Conservation (phyloP, 1,140 invertebrate genomes). For the Megathymus violae region DNA sequence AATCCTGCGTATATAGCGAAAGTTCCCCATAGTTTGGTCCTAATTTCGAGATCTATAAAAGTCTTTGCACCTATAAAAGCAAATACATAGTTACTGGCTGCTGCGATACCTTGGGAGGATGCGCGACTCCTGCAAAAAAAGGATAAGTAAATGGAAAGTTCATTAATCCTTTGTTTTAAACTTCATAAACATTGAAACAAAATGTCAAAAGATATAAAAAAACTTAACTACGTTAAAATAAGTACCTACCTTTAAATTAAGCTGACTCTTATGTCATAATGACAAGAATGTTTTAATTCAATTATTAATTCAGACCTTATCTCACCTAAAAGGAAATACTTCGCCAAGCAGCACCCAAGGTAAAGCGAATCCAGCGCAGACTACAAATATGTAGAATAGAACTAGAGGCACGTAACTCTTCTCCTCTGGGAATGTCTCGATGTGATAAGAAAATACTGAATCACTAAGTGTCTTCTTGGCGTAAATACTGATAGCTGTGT, state of each 20-base stretch:
- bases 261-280: no score
- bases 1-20: conserved; percentile 87
- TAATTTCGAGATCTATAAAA: conserved; percentile 82
- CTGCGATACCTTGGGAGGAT: conserved; percentile 84
- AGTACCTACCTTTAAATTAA: no score
- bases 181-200: no score
- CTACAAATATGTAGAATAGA: conserved; percentile 59
- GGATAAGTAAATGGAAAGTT: conserved; percentile 12
- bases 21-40: conserved; percentile 82
- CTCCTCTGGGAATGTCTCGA: conserved; percentile 57
- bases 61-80: conserved; percentile 87
- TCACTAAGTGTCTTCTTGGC: conserved; percentile 50
- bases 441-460: conserved; percentile 65
- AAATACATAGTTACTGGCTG: conserved; percentile 85
- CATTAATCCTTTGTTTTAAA: no score
- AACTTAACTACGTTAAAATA: no score
- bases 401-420: conserved; percentile 57
- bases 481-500: conserved; percentile 56
- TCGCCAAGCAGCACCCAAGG: conserved; percentile 74
- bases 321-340: conserved; percentile 72
- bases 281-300: no score
- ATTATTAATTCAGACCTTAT: conserved; percentile 17
- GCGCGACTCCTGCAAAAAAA: conserved; percentile 80
- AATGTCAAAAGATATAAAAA: no score
- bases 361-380: conserved; percentile 61